Evolutionary conservation across 2,113 vertebrate genomes (phyloP), one percentile per base, ranked within the genome.

Genomic region (Peromyscus leucopus): DNA sequence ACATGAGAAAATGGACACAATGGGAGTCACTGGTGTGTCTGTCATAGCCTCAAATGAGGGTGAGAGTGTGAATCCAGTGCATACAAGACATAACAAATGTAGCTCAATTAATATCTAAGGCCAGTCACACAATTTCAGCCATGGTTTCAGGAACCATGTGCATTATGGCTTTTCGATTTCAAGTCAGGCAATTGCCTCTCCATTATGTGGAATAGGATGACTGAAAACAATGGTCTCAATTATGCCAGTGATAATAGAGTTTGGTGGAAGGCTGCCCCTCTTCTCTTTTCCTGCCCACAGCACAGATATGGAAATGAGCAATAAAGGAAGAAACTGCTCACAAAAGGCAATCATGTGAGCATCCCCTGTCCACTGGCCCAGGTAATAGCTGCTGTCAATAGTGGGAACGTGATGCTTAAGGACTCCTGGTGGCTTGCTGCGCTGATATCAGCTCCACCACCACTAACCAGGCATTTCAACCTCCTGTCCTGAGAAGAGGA

Each of bases 281-380:
- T 90, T 76, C 72, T 92, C 61, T 93, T 83, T 87, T 80, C 48
- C 48, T 91, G 85, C 33, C 33, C 90, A 95, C 39, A 96, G 85
- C 78, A 91, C 67, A 51, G 90, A 86, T 89, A 89, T 17, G 76
- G 85, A 96, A 97, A 97, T 96, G 79, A 96, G 72, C 83, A 84
- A 86, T 82, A 84, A 95, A 86, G 65, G 89, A 76, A 21, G 48
- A 33, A 93, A 79, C 48, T 71, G 36, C 21, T 76, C 72, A 83
- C 78, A 90, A 93, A 96, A 97, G 39, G 80, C 31, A 55, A 83
- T 91, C 78, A 42, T 85, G 91, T 87, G 61, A 46, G 86, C 61
- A 90, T 72, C 57, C 61, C 76, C 63, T 69, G 55, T 61, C 61
- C 84, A 46, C 55, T 22, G 84, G 48, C 42, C 74, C 55, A 94